phyloP scores from a whole-genome alignment of 2,888 invertebrate species.

The Pachydiplax longipennis region DNA sequence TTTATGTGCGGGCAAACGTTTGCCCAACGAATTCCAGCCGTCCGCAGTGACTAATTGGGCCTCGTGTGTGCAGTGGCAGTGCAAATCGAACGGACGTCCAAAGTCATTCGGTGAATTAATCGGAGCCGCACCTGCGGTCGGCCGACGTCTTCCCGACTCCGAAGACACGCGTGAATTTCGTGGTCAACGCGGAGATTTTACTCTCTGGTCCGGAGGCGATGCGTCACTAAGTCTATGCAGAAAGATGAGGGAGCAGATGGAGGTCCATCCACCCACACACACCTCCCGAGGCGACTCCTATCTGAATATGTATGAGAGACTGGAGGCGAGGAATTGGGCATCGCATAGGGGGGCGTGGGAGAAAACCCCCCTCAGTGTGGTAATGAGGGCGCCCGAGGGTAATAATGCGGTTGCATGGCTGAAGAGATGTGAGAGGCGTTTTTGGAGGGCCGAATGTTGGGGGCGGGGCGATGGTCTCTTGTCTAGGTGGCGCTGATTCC shows the following conservation, averaged over 20 bases:
- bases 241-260: not conserved
- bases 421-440: not conserved
- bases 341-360: not conserved
- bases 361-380: not conserved
- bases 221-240: not conserved
- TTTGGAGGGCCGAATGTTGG: not conserved
- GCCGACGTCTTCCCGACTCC: no score
- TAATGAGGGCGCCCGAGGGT: constrained; percentile 35
- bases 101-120: no score
- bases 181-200: no score
- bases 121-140: no score
- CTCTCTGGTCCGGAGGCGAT: not conserved
- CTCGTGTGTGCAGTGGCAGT: no score
- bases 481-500: no score
- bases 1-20: no score
- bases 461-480: not conserved
- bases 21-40: no score
- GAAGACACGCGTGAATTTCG: no score
- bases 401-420: constrained; percentile 36
- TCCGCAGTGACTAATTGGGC: no score
- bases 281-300: not conserved
- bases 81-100: no score
- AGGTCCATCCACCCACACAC: not conserved
- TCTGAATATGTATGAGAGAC: constrained; percentile 37
- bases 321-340: not conserved